Conservation (phyloP, 2,888 invertebrate genomes). For the Encarsia formosa region DNA sequence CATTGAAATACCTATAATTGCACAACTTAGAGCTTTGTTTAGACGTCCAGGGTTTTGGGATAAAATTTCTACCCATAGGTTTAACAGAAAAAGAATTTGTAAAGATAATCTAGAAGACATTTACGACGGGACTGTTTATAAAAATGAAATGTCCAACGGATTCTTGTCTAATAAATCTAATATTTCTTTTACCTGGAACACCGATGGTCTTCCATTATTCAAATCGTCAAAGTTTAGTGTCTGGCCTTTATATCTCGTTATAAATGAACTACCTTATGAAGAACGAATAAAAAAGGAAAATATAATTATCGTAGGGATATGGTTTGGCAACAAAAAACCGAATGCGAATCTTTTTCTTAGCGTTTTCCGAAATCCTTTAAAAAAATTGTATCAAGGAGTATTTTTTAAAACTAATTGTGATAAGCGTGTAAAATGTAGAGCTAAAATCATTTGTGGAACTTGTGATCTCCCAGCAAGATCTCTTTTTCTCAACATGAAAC, state of each 20-base stretch:
- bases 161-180: constrained; percentile 13
- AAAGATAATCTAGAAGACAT: not conserved
- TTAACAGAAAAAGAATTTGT: constrained; percentile 14
- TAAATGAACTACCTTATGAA: constrained; percentile 5
- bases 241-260: constrained; percentile 5
- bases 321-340: constrained; percentile 7
- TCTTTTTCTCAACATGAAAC: not conserved
- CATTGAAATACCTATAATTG: constrained; percentile 18
- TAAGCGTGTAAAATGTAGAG: not conserved
- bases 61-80: constrained; percentile 24
- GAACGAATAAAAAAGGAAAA: constrained; percentile 5
- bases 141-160: constrained; percentile 19
- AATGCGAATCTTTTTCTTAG: constrained; percentile 3
- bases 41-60: constrained; percentile 10
- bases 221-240: constrained; percentile 6
- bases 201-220: constrained; percentile 2
- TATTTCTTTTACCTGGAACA: constrained; percentile 22
- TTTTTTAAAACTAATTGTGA: not conserved
- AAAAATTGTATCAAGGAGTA: not conserved
- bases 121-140: constrained; percentile 11
- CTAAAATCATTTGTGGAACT: not conserved
- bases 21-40: constrained; percentile 12
- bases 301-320: not conserved
- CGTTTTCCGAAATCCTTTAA: not conserved
- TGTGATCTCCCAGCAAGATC: not conserved